A percentile compares a stretch with the other conserved stretches of the same genome.
Evolutionary conservation across 2,888 invertebrate genomes (phyloP).

Genomic region (Willowsia nigromaculata): DNA sequence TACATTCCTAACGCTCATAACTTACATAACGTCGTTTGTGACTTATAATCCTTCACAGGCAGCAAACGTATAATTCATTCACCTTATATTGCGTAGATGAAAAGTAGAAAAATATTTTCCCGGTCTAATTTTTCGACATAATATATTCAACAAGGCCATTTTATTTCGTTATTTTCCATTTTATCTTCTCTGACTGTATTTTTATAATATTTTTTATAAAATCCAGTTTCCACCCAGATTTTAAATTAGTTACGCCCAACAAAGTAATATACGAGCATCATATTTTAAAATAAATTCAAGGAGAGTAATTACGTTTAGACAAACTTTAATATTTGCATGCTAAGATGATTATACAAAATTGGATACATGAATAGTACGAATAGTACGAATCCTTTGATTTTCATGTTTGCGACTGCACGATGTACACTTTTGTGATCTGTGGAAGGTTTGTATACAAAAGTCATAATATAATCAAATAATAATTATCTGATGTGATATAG

Average conservation of each 20-base stretch:
- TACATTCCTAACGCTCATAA: too few species aligned
- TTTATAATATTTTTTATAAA: neutral
- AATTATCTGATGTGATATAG: slow-evolving; percentile 28
- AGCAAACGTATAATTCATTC: too few species aligned
- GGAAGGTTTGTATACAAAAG: neutral
- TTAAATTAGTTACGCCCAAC: slow-evolving; percentile 58
- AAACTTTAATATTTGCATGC: neutral
- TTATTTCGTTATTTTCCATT: neutral
- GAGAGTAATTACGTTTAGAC: slow-evolving; percentile 27
- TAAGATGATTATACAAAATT: neutral
- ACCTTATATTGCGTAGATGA: too few species aligned
- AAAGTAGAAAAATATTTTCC: neutral
- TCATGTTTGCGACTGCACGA: neutral
- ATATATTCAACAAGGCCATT: neutral
- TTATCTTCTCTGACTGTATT: neutral
- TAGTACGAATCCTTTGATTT: neutral
- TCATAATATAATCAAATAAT: neutral
- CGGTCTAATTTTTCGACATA: neutral
- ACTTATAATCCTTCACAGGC: too few species aligned
- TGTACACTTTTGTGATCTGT: neutral
- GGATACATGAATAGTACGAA: neutral
- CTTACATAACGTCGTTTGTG: too few species aligned
- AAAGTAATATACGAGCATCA: neutral
- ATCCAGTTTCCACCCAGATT: slow-evolving; percentile 24
- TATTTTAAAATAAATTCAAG: neutral